Percentiles rank a stretch among this genome's conserved stretches.
Conservation (phyloP, 2,888 invertebrate species). For the Argyresthia albistria region DNA sequence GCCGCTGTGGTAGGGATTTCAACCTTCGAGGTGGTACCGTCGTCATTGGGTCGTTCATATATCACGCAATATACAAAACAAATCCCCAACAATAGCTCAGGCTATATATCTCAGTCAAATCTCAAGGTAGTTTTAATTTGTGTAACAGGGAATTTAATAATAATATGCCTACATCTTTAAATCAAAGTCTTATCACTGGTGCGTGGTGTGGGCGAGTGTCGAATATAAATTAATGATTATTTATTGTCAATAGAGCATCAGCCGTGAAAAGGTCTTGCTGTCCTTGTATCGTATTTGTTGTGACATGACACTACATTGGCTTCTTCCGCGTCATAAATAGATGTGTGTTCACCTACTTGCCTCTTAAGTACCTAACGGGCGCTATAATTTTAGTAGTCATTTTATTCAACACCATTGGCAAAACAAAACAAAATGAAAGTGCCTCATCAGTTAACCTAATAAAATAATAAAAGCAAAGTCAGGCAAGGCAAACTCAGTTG, state of each 20-base stretch:
- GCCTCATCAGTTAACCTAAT: constrained; percentile 10
- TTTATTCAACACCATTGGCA: neutral
- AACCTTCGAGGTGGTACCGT: constrained; percentile 61
- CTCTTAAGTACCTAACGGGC: no score
- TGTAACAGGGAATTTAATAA: neutral
- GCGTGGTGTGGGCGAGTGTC: constrained; percentile 40
- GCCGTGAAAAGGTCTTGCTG: constrained; percentile 1
- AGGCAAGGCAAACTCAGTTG: constrained; percentile 13
- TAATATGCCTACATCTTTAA: no score
- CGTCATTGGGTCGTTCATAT: constrained; percentile 45
- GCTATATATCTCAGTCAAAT: neutral
- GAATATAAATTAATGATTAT: constrained; percentile 57
- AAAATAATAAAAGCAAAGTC: constrained; percentile 16
- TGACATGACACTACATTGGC: constrained; percentile 7
- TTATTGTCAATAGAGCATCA: neutral
- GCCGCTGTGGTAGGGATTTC: constrained; percentile 48
- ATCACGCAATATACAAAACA: constrained; percentile 24
- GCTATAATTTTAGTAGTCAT: neutral
- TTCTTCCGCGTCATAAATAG: neutral
- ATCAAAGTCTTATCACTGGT: constrained; percentile 5
- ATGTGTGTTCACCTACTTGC: no score
- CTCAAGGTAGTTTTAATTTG: neutral
- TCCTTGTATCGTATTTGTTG: constrained; percentile 26
- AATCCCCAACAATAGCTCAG: neutral
- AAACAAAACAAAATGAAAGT: constrained; percentile 9